These are phyloP conservation scores for Laticauda colubrina DNA, from an alignment of 2,113 vertebrate species.

Conservation along the genomic window DNA sequence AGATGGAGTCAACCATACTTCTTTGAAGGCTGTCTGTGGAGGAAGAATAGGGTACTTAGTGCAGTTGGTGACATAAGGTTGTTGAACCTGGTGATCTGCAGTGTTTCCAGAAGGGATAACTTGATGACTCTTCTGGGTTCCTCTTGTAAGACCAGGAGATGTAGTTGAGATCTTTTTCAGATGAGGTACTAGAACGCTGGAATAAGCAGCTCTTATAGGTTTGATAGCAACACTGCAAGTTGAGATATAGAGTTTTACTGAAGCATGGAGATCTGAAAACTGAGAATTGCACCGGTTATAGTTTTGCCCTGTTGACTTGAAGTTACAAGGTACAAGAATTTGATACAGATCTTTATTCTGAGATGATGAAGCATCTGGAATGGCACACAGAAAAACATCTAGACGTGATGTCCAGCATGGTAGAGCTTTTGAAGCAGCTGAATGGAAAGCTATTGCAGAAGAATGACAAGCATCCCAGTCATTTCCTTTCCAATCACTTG, in stretches of 20 bases:
- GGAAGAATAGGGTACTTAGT: constrained; percentile 38
- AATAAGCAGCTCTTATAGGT: constrained; percentile 41
- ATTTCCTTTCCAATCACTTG: constrained; percentile 5
- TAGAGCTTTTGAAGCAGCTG: constrained; percentile 44
- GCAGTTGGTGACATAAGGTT: constrained; percentile 61
- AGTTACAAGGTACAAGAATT: constrained; percentile 34
- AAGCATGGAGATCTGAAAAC: constrained; percentile 51
- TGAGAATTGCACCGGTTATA: constrained; percentile 36
- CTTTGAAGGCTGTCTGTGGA: constrained; percentile 53
- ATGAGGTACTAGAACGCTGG: constrained; percentile 49
- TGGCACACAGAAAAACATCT: constrained; percentile 52
- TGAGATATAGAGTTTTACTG: constrained; percentile 67
- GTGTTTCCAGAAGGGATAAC: constrained; percentile 49
- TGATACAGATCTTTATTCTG: constrained; percentile 37
- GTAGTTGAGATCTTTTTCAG: constrained; percentile 43
- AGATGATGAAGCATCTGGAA: constrained; percentile 51
- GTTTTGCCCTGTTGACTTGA: constrained; percentile 12
- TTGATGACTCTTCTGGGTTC: constrained; percentile 46
- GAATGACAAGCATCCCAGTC: not conserved
- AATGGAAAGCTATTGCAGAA: constrained; percentile 47
- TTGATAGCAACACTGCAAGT: constrained; percentile 66
- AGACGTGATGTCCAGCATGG: constrained; percentile 62
- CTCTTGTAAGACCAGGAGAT: constrained; percentile 4
- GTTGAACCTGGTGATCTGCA: constrained; percentile 63
- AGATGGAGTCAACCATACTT: constrained; percentile 56